Percentiles rank a stretch among this genome's conserved stretches.
phyloP scores from a whole-genome alignment of 2,888 invertebrate species.

The Hyposoter didymator region DNA sequence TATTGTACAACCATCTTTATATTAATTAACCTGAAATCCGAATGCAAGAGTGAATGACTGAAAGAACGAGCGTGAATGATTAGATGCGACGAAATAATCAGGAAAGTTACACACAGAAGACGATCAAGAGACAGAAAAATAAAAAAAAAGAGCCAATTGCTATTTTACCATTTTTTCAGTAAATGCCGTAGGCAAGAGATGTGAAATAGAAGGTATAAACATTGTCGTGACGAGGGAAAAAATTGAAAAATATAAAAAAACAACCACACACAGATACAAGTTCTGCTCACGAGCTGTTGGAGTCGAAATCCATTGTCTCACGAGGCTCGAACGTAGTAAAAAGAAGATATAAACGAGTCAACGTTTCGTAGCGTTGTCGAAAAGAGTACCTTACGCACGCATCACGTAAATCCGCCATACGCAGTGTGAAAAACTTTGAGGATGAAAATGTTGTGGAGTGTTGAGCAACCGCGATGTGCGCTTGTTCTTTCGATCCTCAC shows the following conservation, averaged over 20 bases:
- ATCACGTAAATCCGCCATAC: constrained; percentile 11
- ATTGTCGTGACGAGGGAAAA: constrained; percentile 32
- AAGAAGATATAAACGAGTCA: constrained; percentile 16
- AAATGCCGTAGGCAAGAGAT: constrained; percentile 59
- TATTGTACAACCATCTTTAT: constrained; percentile 81
- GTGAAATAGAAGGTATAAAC: constrained; percentile 41
- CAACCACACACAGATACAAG: too few species aligned
- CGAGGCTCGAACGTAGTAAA: constrained; percentile 28
- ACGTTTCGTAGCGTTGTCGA: constrained; percentile 44
- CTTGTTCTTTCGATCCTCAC: constrained; percentile 7
- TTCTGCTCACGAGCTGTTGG: neutral
- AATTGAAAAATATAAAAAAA: constrained; percentile 8
- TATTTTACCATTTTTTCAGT: constrained; percentile 79
- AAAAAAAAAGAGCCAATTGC: constrained; percentile 73
- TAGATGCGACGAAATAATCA: constrained; percentile 60
- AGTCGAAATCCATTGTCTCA: constrained; percentile 10
- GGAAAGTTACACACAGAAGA: constrained; percentile 42
- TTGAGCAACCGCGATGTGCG: neutral
- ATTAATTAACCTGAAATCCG: constrained; percentile 72
- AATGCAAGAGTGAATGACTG: constrained; percentile 41
- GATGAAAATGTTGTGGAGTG: neutral
- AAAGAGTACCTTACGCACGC: constrained; percentile 40
- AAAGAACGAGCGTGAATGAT: constrained; percentile 37
- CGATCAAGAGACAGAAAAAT: constrained; percentile 62
- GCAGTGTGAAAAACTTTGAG: constrained; percentile 1